phyloP scores from a whole-genome alignment of 2,888 invertebrate species.

The Pharmacophagus antenor region DNA sequence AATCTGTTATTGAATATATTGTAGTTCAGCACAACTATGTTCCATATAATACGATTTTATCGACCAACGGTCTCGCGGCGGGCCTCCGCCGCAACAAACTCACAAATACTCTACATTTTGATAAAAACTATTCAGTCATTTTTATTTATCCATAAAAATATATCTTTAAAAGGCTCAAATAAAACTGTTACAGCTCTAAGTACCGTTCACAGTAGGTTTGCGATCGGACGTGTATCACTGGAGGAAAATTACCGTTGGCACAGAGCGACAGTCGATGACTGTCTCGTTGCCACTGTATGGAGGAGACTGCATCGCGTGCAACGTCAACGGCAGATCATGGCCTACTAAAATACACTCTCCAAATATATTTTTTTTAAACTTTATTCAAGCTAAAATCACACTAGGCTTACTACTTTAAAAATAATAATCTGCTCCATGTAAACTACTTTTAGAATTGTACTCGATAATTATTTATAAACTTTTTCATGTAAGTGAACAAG shows the following conservation, averaged over 20 bases:
- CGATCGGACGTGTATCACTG: conserved; percentile 59
- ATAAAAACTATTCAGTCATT: conserved; percentile 81
- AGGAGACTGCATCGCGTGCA: conserved; percentile 18
- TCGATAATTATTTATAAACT: background rate
- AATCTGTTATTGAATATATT: conserved; percentile 55
- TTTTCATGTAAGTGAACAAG: conserved; percentile 1
- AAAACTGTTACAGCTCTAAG: conserved; percentile 65
- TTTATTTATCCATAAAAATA: conserved; percentile 80
- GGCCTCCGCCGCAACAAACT: conserved; percentile 63
- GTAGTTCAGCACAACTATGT: conserved; percentile 70
- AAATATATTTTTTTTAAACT: conserved; percentile 17
- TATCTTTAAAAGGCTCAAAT: conserved; percentile 80
- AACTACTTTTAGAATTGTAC: background rate
- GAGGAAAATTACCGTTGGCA: conserved; percentile 55
- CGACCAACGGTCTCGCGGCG: conserved; percentile 65
- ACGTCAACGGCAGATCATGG: conserved; percentile 6
- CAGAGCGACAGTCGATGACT: conserved; percentile 33
- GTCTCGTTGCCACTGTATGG: conserved; percentile 19
- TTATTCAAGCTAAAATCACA: conserved; percentile 22
- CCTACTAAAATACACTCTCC: conserved; percentile 18
- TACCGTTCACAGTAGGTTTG: conserved; percentile 51
- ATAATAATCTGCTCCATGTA: background rate
- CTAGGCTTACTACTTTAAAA: conserved; percentile 6
- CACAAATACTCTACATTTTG: conserved; percentile 75
- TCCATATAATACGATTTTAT: conserved; percentile 76